These are phyloP conservation scores for Himalopsyche anomala DNA, from an alignment of 2,888 invertebrate genomes.

Conservation along the genomic window DNA sequence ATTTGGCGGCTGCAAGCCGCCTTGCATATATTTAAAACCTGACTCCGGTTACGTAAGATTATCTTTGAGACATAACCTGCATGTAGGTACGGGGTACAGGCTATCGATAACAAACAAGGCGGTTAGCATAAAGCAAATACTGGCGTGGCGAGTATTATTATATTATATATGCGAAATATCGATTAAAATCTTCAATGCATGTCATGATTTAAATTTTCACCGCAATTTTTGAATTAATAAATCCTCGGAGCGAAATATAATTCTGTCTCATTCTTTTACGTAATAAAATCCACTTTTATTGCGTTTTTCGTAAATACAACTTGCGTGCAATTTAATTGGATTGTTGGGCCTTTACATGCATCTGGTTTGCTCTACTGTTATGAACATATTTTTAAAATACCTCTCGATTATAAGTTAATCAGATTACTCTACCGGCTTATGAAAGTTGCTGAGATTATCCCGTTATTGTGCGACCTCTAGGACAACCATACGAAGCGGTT, in stretches of 20 bases:
- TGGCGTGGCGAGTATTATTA: neutral
- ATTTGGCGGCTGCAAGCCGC: neutral
- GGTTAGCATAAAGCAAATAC: conserved; percentile 23
- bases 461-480: conserved; percentile 1
- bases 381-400: neutral
- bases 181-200: conserved; percentile 23
- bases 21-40: conserved; percentile 30
- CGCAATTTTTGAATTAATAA: conserved; percentile 15
- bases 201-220: conserved; percentile 2
- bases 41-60: conserved; percentile 1
- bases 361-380: neutral
- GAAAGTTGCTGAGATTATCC: neutral
- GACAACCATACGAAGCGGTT: neutral
- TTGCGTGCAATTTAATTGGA: neutral
- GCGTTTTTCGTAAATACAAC: neutral
- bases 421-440: conserved; percentile 5
- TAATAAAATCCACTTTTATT: conserved; percentile 20
- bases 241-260: conserved; percentile 14
- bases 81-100: neutral
- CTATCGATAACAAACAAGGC: conserved; percentile 15
- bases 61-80: neutral
- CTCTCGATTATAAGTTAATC: neutral
- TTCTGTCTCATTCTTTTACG: neutral
- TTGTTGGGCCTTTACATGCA: neutral
- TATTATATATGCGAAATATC: neutral